phyloP scores from a whole-genome alignment of 37 sponge, comb jelly and placozoan genomes.

The Spongilla lacustris region DNA sequence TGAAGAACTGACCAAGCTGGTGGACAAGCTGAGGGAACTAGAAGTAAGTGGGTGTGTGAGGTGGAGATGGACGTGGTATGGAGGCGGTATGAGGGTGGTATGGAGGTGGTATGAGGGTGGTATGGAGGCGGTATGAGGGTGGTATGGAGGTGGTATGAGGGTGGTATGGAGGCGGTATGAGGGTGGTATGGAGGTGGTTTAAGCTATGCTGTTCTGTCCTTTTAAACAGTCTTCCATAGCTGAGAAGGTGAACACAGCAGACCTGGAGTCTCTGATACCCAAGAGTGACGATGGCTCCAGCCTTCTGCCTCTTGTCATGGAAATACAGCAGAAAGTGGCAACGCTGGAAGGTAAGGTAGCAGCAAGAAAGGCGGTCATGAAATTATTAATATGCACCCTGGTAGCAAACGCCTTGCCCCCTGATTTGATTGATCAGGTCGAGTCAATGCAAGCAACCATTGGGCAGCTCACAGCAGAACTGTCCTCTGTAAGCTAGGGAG shows the following conservation, averaged over 20 bases:
- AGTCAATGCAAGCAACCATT: slow-evolving; percentile 68
- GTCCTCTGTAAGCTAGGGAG: slow-evolving; percentile 51
- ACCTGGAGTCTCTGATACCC: slow-evolving; percentile 68
- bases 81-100: too few species aligned
- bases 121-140: too few species aligned
- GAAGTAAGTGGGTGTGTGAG: slow-evolving; percentile 33
- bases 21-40: slow-evolving; percentile 17
- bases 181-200: too few species aligned
- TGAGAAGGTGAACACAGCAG: slow-evolving; percentile 55
- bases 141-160: too few species aligned
- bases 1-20: slow-evolving; percentile 38
- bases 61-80: too few species aligned
- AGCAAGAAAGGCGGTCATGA: background rate
- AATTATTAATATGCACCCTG: background rate
- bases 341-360: slow-evolving; percentile 72
- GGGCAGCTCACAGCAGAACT: slow-evolving; percentile 58
- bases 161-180: background rate
- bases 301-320: slow-evolving; percentile 76
- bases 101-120: background rate
- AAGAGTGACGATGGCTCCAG: slow-evolving; percentile 31
- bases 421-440: slow-evolving; percentile 60
- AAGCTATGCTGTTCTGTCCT: background rate
- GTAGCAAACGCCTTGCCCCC: slow-evolving; percentile 62
- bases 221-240: slow-evolving; percentile 31
- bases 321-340: slow-evolving; percentile 76